phyloP scores from a whole-genome alignment of 2,797 vertebrate species.

The Valencia hispanica region DNA sequence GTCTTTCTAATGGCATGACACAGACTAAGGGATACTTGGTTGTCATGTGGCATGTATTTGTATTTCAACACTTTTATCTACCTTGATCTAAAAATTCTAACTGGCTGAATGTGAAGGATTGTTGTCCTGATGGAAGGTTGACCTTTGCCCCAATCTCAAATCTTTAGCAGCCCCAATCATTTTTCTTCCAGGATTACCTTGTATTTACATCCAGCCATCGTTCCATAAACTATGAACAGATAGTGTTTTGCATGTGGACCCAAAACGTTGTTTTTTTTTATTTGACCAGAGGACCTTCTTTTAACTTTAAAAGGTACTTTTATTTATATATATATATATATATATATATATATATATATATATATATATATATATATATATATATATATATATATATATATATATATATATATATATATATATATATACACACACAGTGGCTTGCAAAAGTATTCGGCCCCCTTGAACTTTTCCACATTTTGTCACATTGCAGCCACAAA shows the following conservation, averaged over 20 bases:
- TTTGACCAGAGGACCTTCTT: background rate
- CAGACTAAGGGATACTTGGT: background rate
- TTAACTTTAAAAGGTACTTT: background rate
- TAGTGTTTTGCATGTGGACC: background rate
- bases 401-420: too few relatives aligned
- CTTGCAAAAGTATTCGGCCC: too few relatives aligned
- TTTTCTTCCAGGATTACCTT: background rate
- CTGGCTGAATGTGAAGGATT: background rate
- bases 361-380: too few relatives aligned
- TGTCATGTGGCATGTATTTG: background rate
- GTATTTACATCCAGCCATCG: background rate
- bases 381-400: too few relatives aligned
- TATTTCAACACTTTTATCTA: background rate
- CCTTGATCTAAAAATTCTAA: background rate
- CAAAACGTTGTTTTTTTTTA: background rate
- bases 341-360: background rate
- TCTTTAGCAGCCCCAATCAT: background rate
- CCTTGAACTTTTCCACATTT: too few relatives aligned
- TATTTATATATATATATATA: too few relatives aligned
- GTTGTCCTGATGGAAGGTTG: background rate
- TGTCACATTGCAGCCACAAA: too few relatives aligned
- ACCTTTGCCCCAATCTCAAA: background rate
- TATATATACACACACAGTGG: too few relatives aligned
- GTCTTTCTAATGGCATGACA: background rate
- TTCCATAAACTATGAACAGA: background rate